phyloP scores from a whole-genome alignment of 2,888 invertebrate species.

The Drosophila infuscata region DNA sequence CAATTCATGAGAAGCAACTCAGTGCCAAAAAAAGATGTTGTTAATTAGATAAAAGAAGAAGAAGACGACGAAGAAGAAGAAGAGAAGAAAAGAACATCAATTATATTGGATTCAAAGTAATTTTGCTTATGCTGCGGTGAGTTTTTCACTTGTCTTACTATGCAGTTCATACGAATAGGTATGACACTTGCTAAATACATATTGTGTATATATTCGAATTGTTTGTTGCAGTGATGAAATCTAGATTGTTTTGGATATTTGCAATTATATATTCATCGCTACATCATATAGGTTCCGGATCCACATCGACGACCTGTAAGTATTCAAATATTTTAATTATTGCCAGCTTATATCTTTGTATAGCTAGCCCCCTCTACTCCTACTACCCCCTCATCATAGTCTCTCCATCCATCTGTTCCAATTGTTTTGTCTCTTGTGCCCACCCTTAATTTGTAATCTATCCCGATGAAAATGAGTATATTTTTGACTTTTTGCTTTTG shows the following conservation, averaged over 20 bases:
- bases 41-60: constrained; percentile 23
- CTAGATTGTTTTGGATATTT: constrained; percentile 83
- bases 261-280: constrained; percentile 83
- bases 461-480: neutral
- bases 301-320: constrained; percentile 83
- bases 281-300: constrained; percentile 81
- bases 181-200: neutral
- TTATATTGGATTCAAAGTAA: constrained; percentile 51
- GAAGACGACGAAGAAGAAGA: constrained; percentile 11
- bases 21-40: constrained; percentile 16
- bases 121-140: constrained; percentile 74
- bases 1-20: constrained; percentile 1
- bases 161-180: neutral
- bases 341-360: neutral
- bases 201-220: neutral
- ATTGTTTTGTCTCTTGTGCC: neutral
- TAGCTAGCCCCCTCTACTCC: neutral
- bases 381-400: neutral
- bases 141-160: constrained; percentile 27
- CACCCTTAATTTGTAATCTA: neutral
- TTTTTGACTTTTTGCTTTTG: neutral
- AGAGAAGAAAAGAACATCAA: constrained; percentile 15
- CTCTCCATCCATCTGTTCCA: neutral
- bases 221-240: constrained; percentile 80
- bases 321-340: constrained; percentile 16